Base-by-base conservation (phyloP, 1,140 invertebrate genomes). In the Limonius californicus region DNA sequence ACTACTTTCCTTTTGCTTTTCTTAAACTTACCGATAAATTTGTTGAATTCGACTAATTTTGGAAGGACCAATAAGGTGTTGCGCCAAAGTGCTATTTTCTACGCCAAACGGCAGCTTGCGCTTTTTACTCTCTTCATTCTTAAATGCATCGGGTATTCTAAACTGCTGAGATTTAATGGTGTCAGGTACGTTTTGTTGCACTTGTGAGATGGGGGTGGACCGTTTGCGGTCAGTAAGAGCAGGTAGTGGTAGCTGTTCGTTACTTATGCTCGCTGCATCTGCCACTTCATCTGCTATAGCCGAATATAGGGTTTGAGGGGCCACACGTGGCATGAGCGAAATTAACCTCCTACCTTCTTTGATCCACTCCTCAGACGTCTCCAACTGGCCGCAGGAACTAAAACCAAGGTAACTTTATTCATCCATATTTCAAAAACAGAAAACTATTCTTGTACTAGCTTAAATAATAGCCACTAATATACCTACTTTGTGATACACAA, bases 301-400 rank as follows among this genome's bases (percentile, higher is more conserved):
- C 66, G 90, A 91, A 71, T 92, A 92, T 14, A 87, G 86, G 2
- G 91, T 93, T 70, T 92, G 89, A 21, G 91, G 88, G 59, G 89
- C 85, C 15, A 90, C 83, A 64, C 93, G 81, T 4, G 90, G 89
- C 76, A 95, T 81, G 30, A 95, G 77, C 9, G 92, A 92, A 64
- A 94, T 85, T 43, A 87, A 77, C 69, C 92, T 82, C 21, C 92
- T 79, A 18, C 92, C 93, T 80, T 95, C 93, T 63, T 89, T 85
- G 59, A 88, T 83, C 94, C 93, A 95, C 77, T 91, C 90, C 69
- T 88, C 84, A 53, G 84, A 84, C 63, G 87, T 89, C 74, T 90
- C 64, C 15, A 59, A 90, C 59, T 89, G 85, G 9, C 91, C 92
- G 74, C 84, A 84, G 73, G 94, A 83, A 72, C 91, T 93, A 50